phyloP scores from a whole-genome alignment of 1,140 invertebrate genomes.

The Drosophila truncata region DNA sequence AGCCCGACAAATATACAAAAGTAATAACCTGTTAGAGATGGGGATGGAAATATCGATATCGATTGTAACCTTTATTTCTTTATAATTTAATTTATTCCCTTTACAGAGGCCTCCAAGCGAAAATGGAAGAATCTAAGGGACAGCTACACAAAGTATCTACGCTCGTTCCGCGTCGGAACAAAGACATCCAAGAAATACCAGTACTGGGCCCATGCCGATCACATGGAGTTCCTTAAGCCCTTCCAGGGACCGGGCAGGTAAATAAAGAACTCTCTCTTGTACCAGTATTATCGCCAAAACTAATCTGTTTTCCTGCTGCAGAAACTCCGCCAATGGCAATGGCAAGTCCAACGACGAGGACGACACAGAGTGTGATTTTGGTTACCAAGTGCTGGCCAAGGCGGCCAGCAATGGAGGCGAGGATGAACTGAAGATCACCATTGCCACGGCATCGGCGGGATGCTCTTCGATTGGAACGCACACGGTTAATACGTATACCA shows the following conservation, averaged over 20 bases:
- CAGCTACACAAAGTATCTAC: conserved; percentile 84
- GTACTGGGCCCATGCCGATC: conserved; percentile 84
- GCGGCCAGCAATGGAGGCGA: conserved; percentile 66
- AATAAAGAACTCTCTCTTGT: neutral
- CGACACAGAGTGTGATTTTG: conserved; percentile 81
- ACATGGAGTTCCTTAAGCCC: conserved; percentile 83
- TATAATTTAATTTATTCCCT: neutral
- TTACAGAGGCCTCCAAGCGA: conserved; percentile 82
- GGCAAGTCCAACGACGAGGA: conserved; percentile 79
- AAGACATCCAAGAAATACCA: conserved; percentile 85
- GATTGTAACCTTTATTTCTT: too few species aligned
- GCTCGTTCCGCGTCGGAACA: conserved; percentile 82
- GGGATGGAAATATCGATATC: too few species aligned
- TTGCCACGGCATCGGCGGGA: conserved; percentile 50
- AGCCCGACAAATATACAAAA: too few species aligned
- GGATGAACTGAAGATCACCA: conserved; percentile 74
- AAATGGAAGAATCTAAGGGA: conserved; percentile 85
- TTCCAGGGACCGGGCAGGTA: conserved; percentile 82
- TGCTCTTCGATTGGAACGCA: conserved; percentile 52
- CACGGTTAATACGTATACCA: conserved; percentile 65
- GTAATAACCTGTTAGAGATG: too few species aligned
- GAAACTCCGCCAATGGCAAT: conserved; percentile 70
- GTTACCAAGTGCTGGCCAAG: conserved; percentile 80
- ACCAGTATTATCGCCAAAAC: neutral
- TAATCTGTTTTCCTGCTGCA: conserved; percentile 4